Evolutionary conservation across 1,140 invertebrate genomes (phyloP).

Genomic region (Drosophila lowei): DNA sequence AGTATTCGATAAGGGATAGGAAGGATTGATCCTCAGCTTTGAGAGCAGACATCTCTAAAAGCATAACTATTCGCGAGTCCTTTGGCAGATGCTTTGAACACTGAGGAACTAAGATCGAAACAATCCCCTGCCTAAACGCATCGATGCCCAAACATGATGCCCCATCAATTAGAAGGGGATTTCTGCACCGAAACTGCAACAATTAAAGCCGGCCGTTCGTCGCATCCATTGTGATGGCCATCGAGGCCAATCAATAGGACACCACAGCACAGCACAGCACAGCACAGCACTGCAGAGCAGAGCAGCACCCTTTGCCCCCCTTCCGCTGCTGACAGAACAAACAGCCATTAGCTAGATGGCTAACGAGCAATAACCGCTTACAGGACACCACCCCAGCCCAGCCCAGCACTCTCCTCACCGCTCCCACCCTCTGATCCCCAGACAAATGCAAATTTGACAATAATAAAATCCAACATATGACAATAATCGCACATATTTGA

Average conservation of each 20-base stretch:
- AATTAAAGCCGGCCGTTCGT: constrained; percentile 57
- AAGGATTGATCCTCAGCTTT: too few species aligned
- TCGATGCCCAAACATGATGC: not conserved
- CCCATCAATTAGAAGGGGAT: constrained; percentile 30
- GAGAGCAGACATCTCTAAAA: too few species aligned
- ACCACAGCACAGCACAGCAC: not conserved
- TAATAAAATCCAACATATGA: constrained; percentile 80
- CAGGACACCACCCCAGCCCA: not conserved
- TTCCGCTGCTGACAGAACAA: constrained; percentile 20
- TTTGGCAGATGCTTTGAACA: too few species aligned
- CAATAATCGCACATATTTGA: constrained; percentile 80
- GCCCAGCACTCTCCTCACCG: not conserved
- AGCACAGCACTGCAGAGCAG: not conserved
- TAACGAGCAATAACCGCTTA: constrained; percentile 66
- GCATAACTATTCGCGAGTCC: too few species aligned
- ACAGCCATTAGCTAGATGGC: constrained; percentile 63
- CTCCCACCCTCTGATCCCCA: constrained; percentile 8
- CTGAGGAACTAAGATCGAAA: too few species aligned
- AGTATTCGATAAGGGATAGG: too few species aligned
- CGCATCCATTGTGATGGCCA: constrained; percentile 63
- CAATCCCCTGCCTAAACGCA: not conserved
- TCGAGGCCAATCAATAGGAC: constrained; percentile 49
- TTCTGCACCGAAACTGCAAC: constrained; percentile 24
- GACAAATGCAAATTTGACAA: constrained; percentile 74
- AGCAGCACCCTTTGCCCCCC: too few species aligned